Percentiles rank a stretch among this genome's conserved stretches.
phyloP scores from a whole-genome alignment of 2,113 vertebrate genomes.

The Psittacus erithacus region DNA sequence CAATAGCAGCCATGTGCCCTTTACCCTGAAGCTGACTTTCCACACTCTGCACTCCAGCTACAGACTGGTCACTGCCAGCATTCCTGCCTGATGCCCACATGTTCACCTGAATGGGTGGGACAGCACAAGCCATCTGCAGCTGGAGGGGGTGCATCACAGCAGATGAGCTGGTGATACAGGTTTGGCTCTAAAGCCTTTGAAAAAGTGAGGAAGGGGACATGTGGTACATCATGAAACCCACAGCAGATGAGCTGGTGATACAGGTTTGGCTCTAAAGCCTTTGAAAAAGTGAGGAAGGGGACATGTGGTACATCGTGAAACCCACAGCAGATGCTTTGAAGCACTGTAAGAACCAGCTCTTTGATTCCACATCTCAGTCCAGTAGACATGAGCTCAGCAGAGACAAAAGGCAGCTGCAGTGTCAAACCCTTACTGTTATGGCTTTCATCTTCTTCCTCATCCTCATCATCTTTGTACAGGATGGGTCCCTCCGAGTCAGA shows the following conservation, averaged over 20 bases:
- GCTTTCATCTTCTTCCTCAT: slow-evolving; percentile 91
- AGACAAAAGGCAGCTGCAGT: background rate
- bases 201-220: background rate
- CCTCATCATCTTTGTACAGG: slow-evolving; percentile 90
- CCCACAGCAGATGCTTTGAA: background rate
- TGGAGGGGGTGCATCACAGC: background rate
- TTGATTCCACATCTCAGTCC: background rate
- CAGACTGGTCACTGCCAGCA: background rate
- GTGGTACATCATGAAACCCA: background rate
- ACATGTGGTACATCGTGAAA: background rate
- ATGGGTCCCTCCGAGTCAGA: slow-evolving; percentile 94
- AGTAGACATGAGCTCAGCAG: background rate
- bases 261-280: background rate
- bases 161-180: background rate
- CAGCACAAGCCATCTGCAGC: background rate
- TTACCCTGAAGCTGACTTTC: background rate
- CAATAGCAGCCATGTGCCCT: background rate
- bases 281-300: background rate
- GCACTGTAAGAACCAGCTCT: background rate
- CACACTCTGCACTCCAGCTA: background rate
- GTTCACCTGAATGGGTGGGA: background rate
- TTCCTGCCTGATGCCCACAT: background rate
- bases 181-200: background rate
- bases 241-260: background rate
- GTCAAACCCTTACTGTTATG: slow-evolving; percentile 76